Evolutionary conservation across 2,888 invertebrate species (phyloP).

Genomic region (Rhagonycha lutea): DNA sequence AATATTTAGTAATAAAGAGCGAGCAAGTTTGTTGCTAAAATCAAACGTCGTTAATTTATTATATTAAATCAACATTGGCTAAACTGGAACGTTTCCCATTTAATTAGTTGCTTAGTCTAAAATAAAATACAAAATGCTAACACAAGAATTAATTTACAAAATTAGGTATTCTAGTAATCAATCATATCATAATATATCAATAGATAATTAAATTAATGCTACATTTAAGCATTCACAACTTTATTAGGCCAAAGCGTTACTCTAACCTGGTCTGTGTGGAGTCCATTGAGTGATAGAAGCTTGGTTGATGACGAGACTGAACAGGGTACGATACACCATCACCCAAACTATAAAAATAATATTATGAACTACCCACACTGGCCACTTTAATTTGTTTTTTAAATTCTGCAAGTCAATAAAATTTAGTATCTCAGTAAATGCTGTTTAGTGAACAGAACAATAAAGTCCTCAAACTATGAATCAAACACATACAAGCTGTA

Average conservation of each 20-base stretch:
- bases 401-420: not conserved
- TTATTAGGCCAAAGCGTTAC: conserved; percentile 41
- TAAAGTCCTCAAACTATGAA: not conserved
- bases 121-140: not conserved
- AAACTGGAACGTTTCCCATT: not conserved
- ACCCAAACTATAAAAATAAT: conserved; percentile 72
- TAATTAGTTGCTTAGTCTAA: not conserved
- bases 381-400: not conserved
- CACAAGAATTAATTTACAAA: not conserved
- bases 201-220: conserved; percentile 12
- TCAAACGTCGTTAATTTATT: not conserved
- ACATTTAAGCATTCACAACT: conserved; percentile 21
- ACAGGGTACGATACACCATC: conserved; percentile 87
- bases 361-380: conserved; percentile 25
- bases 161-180: not conserved
- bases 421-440: not conserved
- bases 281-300: conserved; percentile 88
- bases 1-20: not conserved
- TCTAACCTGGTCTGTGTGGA: conserved; percentile 83
- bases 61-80: not conserved
- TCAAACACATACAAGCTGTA: not conserved
- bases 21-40: not conserved
- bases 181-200: too few relatives aligned
- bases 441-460: not conserved
- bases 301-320: conserved; percentile 70